Base-by-base conservation (phyloP, 2,797 vertebrate species). In the Chelon labrosus region DNA sequence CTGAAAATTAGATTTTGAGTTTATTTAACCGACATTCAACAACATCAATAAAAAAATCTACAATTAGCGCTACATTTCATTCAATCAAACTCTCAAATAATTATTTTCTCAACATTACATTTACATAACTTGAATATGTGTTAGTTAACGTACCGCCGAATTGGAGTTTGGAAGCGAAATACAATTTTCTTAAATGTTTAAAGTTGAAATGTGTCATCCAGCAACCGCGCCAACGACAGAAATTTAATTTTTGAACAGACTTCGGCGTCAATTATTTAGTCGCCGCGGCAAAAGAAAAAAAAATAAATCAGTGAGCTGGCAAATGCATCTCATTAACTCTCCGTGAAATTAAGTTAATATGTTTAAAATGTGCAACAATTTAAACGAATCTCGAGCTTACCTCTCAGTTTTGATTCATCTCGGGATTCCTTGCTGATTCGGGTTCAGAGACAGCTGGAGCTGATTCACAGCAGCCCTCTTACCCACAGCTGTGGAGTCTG, bases 381-480 rank as follows among this genome's bases (percentile, higher is more conserved):
- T 13, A 10, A 2, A 52, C 25, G 0, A 31, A 44, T 35, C 3
- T 4, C 0, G 7, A 38, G 6, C 65, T 82, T 82, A 89, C 80
- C 85, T 79, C 52, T 70, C 56, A 77, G 55, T 38, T 22, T 44
- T 1, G 20, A 10, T 16, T 44, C 78, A 69, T 72, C n/a, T 0
- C 17, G 17, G 27, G 38, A 7, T 22, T 56, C 56, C 53, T 35
- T 16, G 58, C 12, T 27, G 62, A 10, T 17, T 51, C 3, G 31
- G 57, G 22, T 12, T 3, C 5, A 51, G 22, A 16, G 9, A 11
- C 5, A 12, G 42, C 3, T 4, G 41, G 12, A 17, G 38, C 64
- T 46, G 61, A 52, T 8, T 3, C 25, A 4, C 49, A 5, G 39
- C 50, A 65, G 73, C 37, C 46, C 44, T 44, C 39, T 35, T 19